Base-by-base conservation (phyloP, 2,888 invertebrate species). In the Orgyia antiqua region DNA sequence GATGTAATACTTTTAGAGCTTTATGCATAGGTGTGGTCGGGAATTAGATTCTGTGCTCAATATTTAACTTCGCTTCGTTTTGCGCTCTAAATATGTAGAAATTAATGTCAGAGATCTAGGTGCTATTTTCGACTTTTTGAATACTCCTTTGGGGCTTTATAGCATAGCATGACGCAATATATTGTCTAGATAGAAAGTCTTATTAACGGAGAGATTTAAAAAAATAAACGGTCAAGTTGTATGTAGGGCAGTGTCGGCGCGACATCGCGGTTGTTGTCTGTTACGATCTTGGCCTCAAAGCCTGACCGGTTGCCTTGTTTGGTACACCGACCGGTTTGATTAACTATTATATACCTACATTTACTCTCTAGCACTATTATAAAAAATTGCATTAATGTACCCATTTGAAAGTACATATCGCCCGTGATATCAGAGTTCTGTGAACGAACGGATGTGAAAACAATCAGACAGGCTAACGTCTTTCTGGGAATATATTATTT, bases 271-370 rank as follows among this genome's bases (percentile, higher is more conserved):
- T 42, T 36, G 42, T 46, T 45, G 20, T 46, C 51, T 51, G 48
- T 53, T 56, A 58, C 66, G 68, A 61, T 68, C 68, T 73, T 75
- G 80, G 73, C 79, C 84, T 75, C 75, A 72, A 72, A 74, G 66
- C 59, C 60, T 59, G 68, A 73, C 71, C 76, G 72, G 80, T 73
- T 76, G 55, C 82, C 83, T 73, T 83, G 74, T 82, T 79, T 73
- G 82, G 70, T 44, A 53, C 56, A 26, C 13, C 63, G 68, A 83
- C 84, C 82, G 84, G 84, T 83, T 83, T 68, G 55, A 56, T 55
- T 63, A 65, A 68, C 64, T 55, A 58, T 59, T 56, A 57, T 63
- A 46, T 23, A 10, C 10, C 2, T 68, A 68, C 66, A 59, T 70
- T 64, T 63, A 68, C 58, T 68, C 63, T 65, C 59, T 64, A 59